Conservation (phyloP, 1,140 invertebrate species). For the Colletes latitarsis region DNA sequence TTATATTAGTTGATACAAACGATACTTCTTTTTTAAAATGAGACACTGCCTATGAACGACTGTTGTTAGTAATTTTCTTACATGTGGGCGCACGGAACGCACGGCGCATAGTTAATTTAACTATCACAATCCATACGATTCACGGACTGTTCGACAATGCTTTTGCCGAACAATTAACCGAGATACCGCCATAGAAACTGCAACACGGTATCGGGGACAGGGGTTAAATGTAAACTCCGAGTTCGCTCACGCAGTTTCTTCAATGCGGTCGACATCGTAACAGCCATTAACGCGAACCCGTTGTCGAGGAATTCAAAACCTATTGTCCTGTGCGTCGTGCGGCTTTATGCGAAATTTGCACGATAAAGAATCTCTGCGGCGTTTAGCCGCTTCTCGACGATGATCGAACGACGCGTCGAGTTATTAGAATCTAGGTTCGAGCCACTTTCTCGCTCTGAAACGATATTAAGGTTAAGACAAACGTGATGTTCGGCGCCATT, state of each 20-base stretch:
- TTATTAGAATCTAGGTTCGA: background rate
- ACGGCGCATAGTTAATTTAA: slow-evolving; percentile 1
- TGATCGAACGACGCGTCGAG: no score
- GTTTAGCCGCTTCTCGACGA: background rate
- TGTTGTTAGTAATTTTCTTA: no score
- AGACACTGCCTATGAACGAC: no score
- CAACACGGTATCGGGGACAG: slow-evolving; percentile 15
- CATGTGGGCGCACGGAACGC: no score
- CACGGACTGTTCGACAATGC: no score
- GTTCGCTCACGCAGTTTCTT: slow-evolving; percentile 11
- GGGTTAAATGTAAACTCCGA: slow-evolving; percentile 31
- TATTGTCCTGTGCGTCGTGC: slow-evolving; percentile 8
- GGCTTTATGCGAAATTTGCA: background rate
- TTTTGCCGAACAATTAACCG: slow-evolving; percentile 35
- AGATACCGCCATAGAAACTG: slow-evolving; percentile 31
- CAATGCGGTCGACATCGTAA: background rate
- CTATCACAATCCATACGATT: slow-evolving; percentile 5
- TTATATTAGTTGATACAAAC: no score
- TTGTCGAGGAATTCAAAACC: slow-evolving; percentile 13
- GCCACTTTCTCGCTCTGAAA: slow-evolving; percentile 2
- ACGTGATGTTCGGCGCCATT: background rate
- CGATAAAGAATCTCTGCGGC: slow-evolving; percentile 6
- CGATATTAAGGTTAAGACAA: slow-evolving; percentile 30
- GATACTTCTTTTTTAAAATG: no score
- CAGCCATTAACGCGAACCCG: background rate